Base-by-base conservation (phyloP, 2,797 vertebrate genomes). In the Parauchenoglanis punctatus region DNA sequence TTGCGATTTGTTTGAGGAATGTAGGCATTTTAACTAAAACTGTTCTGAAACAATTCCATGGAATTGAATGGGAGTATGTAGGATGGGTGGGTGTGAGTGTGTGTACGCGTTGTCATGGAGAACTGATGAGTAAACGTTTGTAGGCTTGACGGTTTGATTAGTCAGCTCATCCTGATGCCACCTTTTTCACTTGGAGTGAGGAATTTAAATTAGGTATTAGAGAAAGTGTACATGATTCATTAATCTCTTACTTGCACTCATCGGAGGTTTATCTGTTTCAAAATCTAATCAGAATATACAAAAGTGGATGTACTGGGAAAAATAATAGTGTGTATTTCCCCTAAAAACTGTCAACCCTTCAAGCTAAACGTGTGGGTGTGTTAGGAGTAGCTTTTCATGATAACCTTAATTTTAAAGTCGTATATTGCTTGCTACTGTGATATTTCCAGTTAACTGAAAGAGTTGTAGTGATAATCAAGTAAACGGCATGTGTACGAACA, bases 381-480 rank as follows among this genome's bases (percentile, higher is more conserved):
- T 75, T 54, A 17, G 83, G 12, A 46, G 46, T 15, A 4, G 8
- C 35, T 20, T 82, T 81, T 46, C 23, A 3, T 40, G 8, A n/a
- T n/a, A 7, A 63, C 20, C 2, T 59, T 13, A 18, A 25, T 44
- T 44, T 25, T 6, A 63, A 61, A n/a, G 25, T 15, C 3, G 3
- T 20, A 3, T 68, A 25, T 59, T 5, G 6, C 1, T 67, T 77
- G 5, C 13, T 83, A 35, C 46, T 73, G 49, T 44, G 58, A 23
- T 44, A n/a, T 56, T 86, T 85, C 70, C 54, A 61, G 77, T 31
- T 58, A 17, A 83, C 15, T 23, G 52, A 81, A 44, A 73, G 18
- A 90, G 92, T 89, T 88, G 65, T 73, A 82, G 76, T 89, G 92
- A 92, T 89, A 88, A 89, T 87, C 81, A 70, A 3, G 86, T 82